Evolutionary conservation across 2,888 invertebrate species (phyloP).

Genomic region (Eristalis arbustorum): DNA sequence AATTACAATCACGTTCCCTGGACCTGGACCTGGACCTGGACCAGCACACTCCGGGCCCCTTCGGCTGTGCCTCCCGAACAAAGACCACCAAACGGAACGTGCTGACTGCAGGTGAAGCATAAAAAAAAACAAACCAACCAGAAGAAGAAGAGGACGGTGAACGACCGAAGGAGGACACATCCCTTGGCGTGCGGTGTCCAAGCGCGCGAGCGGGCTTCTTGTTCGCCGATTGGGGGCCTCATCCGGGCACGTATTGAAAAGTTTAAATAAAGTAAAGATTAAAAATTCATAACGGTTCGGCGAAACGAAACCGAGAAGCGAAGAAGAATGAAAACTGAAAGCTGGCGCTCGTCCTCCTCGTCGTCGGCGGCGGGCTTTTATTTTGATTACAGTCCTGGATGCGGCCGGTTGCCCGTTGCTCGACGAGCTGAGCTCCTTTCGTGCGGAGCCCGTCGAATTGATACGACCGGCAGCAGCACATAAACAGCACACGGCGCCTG

Average conservation of each 20-base stretch:
- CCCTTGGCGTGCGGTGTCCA: neutral
- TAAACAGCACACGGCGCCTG: too few relatives aligned
- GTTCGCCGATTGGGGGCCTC: neutral
- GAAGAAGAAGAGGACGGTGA: too few relatives aligned
- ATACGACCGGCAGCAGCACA: neutral
- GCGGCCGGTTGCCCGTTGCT: too few relatives aligned
- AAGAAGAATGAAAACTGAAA: slow-evolving; percentile 34
- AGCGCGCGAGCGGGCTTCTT: neutral
- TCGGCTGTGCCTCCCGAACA: neutral
- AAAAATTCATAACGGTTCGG: slow-evolving; percentile 70
- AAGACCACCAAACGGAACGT: neutral
- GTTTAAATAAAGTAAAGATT: slow-evolving; percentile 68
- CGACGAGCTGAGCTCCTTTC: too few relatives aligned
- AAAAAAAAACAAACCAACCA: too few relatives aligned
- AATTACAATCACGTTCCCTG: slow-evolving; percentile 67
- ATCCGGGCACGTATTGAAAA: slow-evolving; percentile 58
- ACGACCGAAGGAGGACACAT: neutral
- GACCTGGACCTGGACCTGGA: neutral
- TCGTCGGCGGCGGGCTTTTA: slow-evolving; percentile 40
- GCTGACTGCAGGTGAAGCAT: neutral
- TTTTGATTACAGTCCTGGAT: slow-evolving; percentile 54
- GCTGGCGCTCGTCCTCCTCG: neutral
- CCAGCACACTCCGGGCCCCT: neutral
- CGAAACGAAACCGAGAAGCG: neutral
- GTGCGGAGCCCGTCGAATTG: too few relatives aligned